Conservation (phyloP, 2,888 invertebrate species). For the Rhamnusium bicolor region DNA sequence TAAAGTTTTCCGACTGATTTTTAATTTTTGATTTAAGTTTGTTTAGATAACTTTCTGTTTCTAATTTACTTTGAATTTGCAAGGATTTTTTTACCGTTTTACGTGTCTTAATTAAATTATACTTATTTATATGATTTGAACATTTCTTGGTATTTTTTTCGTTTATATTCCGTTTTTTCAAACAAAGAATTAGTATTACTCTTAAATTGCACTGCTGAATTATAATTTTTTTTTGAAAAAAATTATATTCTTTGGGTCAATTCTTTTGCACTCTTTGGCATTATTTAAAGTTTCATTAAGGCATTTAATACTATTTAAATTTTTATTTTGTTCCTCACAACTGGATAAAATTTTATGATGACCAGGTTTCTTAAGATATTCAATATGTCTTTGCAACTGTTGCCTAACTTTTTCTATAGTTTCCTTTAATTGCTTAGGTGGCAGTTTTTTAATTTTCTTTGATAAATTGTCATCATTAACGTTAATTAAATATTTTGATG, state of each 20-base stretch:
- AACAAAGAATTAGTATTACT: not conserved
- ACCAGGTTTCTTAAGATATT: slow-evolving; percentile 6
- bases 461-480: slow-evolving; percentile 25
- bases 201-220: not conserved
- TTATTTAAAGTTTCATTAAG: not conserved
- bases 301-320: slow-evolving; percentile 13
- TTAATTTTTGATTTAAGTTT: not conserved
- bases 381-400: slow-evolving; percentile 35
- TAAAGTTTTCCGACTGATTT: not conserved
- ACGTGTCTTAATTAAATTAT: no score
- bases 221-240: not conserved
- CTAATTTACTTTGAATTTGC: no score
- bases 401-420: slow-evolving; percentile 24
- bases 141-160: not conserved
- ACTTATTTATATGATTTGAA: not conserved
- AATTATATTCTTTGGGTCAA: not conserved
- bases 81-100: no score
- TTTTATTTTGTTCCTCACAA: not conserved
- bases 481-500: slow-evolving; percentile 32
- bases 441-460: slow-evolving; percentile 14
- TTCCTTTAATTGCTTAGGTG: slow-evolving; percentile 19
- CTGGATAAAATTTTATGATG: not conserved
- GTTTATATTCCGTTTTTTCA: not conserved
- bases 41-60: not conserved
- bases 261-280: not conserved